Percentiles rank a stretch among this genome's conserved stretches.
phyloP scores from a whole-genome alignment of 2,888 invertebrate genomes.

The Tupiocoris notatus region DNA sequence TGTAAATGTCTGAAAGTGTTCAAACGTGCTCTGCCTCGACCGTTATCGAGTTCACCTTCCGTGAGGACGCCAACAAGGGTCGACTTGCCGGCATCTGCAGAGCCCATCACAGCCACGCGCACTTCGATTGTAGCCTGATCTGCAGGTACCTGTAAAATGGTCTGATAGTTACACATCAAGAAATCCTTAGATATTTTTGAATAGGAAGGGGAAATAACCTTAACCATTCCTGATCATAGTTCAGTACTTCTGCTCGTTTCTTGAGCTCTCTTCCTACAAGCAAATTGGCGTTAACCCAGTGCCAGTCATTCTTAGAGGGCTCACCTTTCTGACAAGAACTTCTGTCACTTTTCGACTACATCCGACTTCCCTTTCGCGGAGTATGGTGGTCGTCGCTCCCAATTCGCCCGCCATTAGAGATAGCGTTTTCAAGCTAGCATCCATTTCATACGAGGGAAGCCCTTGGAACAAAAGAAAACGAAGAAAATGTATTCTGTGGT shows the following conservation, averaged over 20 bases:
- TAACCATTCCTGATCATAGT: no score
- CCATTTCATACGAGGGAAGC: conserved; percentile 76
- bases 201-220: no score
- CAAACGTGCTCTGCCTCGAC: conserved; percentile 86
- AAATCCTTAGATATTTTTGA: no score
- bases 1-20: conserved; percentile 95
- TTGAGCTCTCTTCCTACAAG: not conserved
- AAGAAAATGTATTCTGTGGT: no score
- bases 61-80: conserved; percentile 93
- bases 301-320: not conserved
- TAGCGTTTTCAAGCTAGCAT: conserved; percentile 80
- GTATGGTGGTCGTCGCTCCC: conserved; percentile 75
- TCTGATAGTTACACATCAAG: no score
- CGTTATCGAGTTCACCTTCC: conserved; percentile 94
- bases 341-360: conserved; percentile 72
- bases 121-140: conserved; percentile 87
- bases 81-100: conserved; percentile 96
- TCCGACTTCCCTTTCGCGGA: conserved; percentile 65
- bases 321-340: conserved; percentile 81
- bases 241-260: no score
- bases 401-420: conserved; percentile 84
- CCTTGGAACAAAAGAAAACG: no score
- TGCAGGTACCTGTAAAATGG: conserved; percentile 68
- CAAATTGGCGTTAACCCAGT: not conserved
- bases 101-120: conserved; percentile 88